Conservation (phyloP, 64 coral and sea anemone species). For the Trachythela sp. region DNA sequence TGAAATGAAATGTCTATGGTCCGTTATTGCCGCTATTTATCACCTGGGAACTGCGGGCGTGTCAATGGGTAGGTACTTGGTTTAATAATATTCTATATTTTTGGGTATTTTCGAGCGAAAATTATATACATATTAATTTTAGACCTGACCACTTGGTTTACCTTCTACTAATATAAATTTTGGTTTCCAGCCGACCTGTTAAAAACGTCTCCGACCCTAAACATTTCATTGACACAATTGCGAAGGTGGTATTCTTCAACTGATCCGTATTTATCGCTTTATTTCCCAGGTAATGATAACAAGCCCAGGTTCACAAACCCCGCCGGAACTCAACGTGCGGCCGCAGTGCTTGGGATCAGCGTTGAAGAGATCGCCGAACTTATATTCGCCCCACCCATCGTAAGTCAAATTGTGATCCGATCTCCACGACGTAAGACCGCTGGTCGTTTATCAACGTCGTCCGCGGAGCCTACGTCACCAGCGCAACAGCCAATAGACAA, state of each 20-base stretch:
- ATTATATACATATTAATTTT: too few species aligned
- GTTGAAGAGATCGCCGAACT: slow-evolving; percentile 82
- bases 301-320: slow-evolving; percentile 93
- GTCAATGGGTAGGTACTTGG: slow-evolving; percentile 62
- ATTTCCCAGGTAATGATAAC: slow-evolving; percentile 70
- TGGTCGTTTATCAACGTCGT: slow-evolving; percentile 23
- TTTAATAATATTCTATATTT: too few species aligned
- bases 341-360: slow-evolving; percentile 63
- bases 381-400: slow-evolving; percentile 88
- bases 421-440: slow-evolving; percentile 43
- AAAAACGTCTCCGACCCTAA: too few species aligned
- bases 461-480: slow-evolving; percentile 48
- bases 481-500: slow-evolving; percentile 56
- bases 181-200: too few species aligned
- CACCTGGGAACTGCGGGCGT: slow-evolving; percentile 87
- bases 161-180: too few species aligned
- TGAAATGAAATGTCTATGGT: slow-evolving; percentile 83
- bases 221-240: too few species aligned
- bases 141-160: too few species aligned
- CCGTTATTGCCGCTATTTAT: slow-evolving; percentile 78
- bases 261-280: background rate
- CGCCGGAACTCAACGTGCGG: slow-evolving; percentile 81
- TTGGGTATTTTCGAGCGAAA: too few species aligned
- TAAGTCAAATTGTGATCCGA: slow-evolving; percentile 83
- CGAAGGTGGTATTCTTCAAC: too few species aligned